Evolutionary conservation across 1,140 invertebrate genomes (phyloP).

Genomic region (Bombus breviceps): DNA sequence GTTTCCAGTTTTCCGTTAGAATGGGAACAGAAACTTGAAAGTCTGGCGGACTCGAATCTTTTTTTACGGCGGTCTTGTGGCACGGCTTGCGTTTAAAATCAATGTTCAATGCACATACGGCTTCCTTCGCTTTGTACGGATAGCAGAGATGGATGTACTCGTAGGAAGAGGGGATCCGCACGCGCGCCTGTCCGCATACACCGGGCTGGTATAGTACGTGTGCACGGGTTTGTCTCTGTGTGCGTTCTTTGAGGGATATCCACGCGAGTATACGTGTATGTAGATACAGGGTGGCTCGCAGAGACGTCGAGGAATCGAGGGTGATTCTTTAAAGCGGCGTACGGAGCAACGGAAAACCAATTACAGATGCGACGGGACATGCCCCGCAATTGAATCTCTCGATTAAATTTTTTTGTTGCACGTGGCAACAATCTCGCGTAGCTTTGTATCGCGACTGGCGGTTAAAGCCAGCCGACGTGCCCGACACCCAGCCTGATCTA

Average conservation of each 20-base stretch:
- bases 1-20: conserved; percentile 57
- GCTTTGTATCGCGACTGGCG: neutral
- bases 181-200: neutral
- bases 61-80: conserved; percentile 49
- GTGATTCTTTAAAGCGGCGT: conserved; percentile 33
- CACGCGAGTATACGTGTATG: neutral
- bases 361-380: conserved; percentile 31
- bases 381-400: conserved; percentile 22
- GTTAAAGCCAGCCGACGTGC: no score
- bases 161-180: conserved; percentile 38
- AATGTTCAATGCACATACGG: conserved; percentile 75
- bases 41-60: conserved; percentile 43
- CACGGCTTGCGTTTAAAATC: conserved; percentile 73
- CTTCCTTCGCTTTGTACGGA: conserved; percentile 68
- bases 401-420: conserved; percentile 22
- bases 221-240: neutral
- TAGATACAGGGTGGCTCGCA: conserved; percentile 9
- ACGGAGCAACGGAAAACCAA: conserved; percentile 38
- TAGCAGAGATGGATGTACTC: conserved; percentile 51
- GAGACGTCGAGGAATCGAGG: conserved; percentile 28
- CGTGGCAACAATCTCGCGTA: neutral
- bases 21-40: conserved; percentile 36
- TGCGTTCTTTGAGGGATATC: conserved; percentile 56
- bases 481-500: neutral
- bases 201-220: neutral